These are phyloP conservation scores for Oreortyx pictus DNA, from an alignment of 2,797 vertebrate species.

Conservation along the genomic window DNA sequence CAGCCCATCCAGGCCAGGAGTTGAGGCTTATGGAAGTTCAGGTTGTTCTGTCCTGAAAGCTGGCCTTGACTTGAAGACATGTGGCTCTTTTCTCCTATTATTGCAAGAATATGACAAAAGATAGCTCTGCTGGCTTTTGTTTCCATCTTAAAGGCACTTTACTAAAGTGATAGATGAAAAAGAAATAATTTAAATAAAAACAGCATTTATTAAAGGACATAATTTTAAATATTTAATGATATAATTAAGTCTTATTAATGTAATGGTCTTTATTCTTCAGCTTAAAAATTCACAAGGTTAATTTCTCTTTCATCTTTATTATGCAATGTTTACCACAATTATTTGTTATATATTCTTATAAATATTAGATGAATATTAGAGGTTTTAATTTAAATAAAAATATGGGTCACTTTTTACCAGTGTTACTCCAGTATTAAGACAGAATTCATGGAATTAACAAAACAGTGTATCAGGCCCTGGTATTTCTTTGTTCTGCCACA, in stretches of 20 bases:
- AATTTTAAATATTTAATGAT: slow-evolving; percentile 74
- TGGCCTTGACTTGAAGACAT: neutral
- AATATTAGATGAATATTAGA: slow-evolving; percentile 67
- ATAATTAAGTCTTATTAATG: slow-evolving; percentile 72
- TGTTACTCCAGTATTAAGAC: neutral
- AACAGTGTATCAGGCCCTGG: neutral
- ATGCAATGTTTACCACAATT: slow-evolving; percentile 65
- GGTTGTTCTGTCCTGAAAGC: neutral
- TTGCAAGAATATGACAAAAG: neutral
- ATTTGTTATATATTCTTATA: slow-evolving; percentile 67
- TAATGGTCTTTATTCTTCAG: slow-evolving; percentile 62
- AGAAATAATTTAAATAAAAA: slow-evolving; percentile 71
- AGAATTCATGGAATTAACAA: neutral
- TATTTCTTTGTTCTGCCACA: neutral
- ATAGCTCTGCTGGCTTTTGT: neutral
- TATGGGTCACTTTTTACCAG: slow-evolving; percentile 11
- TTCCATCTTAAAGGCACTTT: slow-evolving; percentile 48
- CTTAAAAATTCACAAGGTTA: slow-evolving; percentile 72
- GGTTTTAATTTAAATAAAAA: slow-evolving; percentile 68
- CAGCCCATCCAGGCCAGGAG: neutral
- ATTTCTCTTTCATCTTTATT: slow-evolving; percentile 69
- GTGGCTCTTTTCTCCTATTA: neutral
- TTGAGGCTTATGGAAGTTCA: neutral
- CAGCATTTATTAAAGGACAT: slow-evolving; percentile 64
- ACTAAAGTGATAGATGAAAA: slow-evolving; percentile 55